Evolutionary conservation across 2,797 vertebrate species (phyloP).

Genomic region (Pangasius larnaudii): DNA sequence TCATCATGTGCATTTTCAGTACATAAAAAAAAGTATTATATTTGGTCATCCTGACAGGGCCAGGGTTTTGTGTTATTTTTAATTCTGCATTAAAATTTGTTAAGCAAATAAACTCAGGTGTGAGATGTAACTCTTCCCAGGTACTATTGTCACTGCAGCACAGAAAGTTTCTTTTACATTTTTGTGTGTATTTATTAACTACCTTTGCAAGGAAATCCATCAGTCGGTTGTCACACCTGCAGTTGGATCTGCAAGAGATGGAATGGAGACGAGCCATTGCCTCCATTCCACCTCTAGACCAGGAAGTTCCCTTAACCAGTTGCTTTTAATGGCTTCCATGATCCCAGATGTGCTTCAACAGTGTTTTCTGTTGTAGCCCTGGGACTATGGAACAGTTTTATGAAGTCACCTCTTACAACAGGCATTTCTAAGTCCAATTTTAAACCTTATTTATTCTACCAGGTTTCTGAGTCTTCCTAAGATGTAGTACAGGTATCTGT

Average conservation of each 20-base stretch:
- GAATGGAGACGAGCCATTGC: neutral
- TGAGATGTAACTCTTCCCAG: neutral
- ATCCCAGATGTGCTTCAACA: neutral
- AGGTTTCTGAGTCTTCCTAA: neutral
- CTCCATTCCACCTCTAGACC: neutral
- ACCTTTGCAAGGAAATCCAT: neutral
- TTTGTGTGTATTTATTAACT: neutral
- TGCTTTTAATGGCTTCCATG: neutral
- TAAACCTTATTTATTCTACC: no score
- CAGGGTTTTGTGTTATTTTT: neutral
- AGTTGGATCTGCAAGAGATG: neutral
- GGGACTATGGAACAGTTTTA: neutral
- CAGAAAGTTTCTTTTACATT: neutral
- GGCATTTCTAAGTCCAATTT: neutral
- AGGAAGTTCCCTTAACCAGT: neutral
- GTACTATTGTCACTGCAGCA: neutral
- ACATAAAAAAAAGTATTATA: neutral
- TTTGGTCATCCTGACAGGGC: no score
- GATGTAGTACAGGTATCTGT: neutral
- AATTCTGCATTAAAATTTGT: neutral
- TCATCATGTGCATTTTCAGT: neutral
- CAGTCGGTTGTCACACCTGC: neutral
- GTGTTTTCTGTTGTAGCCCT: neutral
- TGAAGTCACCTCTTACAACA: neutral
- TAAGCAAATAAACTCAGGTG: neutral